Percentiles rank a stretch among this genome's conserved stretches.
Evolutionary conservation across 2,113 vertebrate species (phyloP).

Genomic region (Silurus asotus): DNA sequence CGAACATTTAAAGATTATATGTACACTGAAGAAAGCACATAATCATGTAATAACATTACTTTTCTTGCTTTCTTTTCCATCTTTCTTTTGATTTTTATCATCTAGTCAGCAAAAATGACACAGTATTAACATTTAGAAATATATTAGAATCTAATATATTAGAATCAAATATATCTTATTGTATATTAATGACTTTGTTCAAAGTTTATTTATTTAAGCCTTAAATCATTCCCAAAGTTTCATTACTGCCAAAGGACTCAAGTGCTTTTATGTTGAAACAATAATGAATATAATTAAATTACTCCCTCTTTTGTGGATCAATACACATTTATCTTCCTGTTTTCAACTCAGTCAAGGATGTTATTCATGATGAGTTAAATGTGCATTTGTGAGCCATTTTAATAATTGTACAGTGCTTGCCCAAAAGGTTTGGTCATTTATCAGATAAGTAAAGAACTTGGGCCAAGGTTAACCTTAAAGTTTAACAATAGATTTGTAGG

Average conservation of each 20-base stretch:
- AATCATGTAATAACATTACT: not conserved
- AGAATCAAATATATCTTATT: not conserved
- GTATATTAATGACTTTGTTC: not conserved
- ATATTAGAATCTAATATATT: not conserved
- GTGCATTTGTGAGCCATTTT: not conserved
- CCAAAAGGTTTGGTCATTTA: not conserved
- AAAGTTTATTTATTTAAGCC: not conserved
- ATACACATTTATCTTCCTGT: conserved; percentile 14
- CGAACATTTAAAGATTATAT: not conserved
- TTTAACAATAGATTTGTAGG: not conserved
- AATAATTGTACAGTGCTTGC: not conserved
- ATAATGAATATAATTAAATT: conserved; percentile 5
- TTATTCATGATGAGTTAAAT: not conserved
- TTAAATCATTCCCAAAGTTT: not conserved
- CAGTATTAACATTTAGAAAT: not conserved
- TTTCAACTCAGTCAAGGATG: not conserved
- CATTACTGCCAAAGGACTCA: not conserved
- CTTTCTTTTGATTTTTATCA: not conserved
- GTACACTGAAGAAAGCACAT: not conserved
- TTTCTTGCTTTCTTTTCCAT: too few relatives aligned
- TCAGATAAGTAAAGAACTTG: not conserved
- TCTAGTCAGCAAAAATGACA: not conserved
- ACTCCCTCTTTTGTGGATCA: not conserved
- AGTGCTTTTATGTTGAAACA: not conserved
- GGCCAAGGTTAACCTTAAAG: not conserved